Conservation (phyloP, 2,888 invertebrate species). For the Ryuthela nishihirai region DNA sequence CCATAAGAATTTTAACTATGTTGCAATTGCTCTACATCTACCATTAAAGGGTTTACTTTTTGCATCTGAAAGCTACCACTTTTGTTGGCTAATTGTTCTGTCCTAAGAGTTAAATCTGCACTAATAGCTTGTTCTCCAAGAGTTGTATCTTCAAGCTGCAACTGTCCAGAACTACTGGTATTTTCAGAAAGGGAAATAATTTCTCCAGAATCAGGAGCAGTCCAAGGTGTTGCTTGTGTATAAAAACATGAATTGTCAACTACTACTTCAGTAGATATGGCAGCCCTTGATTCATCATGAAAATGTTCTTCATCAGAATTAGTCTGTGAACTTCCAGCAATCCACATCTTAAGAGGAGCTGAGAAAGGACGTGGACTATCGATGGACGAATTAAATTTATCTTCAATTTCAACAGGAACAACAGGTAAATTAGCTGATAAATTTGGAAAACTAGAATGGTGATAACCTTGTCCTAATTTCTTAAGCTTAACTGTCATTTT, state of each 20-base stretch:
- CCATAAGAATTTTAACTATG: too few relatives aligned
- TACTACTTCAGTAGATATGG: too few relatives aligned
- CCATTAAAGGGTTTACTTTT: conserved; percentile 9
- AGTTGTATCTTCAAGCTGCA: not conserved
- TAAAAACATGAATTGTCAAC: too few relatives aligned
- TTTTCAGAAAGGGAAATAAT: too few relatives aligned
- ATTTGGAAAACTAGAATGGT: conserved; percentile 38
- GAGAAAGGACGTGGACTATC: not conserved
- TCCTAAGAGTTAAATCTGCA: conserved; percentile 21
- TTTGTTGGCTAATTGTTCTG: conserved; percentile 17
- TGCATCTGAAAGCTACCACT: conserved; percentile 33
- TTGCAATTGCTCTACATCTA: conserved; percentile 12
- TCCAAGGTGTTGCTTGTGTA: too few relatives aligned
- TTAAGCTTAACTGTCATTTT: conserved; percentile 1
- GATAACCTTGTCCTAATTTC: conserved; percentile 5
- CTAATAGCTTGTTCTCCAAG: conserved; percentile 14
- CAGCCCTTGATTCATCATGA: too few relatives aligned
- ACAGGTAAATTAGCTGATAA: conserved; percentile 5
- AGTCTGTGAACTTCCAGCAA: conserved; percentile 24
- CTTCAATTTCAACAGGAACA: not conserved
- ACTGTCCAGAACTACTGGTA: too few relatives aligned
- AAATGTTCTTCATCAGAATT: conserved; percentile 39
- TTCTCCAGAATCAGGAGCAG: too few relatives aligned
- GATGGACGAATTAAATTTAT: not conserved
- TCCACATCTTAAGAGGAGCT: conserved; percentile 21